These are phyloP conservation scores for Serinus canaria DNA, from an alignment of 2,113 vertebrate genomes.

Conservation along the genomic window DNA sequence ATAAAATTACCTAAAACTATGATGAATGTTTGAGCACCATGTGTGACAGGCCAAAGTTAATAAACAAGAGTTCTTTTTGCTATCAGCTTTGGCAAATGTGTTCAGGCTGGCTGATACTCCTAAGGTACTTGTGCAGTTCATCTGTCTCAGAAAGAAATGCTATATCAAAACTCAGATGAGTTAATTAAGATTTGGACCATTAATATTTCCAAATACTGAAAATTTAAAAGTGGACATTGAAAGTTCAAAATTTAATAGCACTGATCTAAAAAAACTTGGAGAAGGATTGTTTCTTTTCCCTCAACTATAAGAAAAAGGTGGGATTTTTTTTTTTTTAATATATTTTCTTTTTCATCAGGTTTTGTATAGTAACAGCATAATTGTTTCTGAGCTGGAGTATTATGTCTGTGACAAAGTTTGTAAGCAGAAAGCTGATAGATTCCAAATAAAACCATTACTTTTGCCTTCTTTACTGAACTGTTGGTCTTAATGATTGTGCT, in stretches of 20 bases:
- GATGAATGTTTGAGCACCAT: not conserved
- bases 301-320: not conserved
- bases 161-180: not conserved
- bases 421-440: not conserved
- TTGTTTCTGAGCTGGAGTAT: not conserved
- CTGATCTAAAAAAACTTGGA: not conserved
- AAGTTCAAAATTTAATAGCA: not conserved
- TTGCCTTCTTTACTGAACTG: not conserved
- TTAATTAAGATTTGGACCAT: not conserved
- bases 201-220: not conserved
- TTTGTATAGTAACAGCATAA: not conserved
- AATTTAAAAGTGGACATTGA: not conserved
- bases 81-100: not conserved
- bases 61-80: not conserved
- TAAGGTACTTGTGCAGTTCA: not conserved
- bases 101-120: not conserved
- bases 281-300: not conserved
- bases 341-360: not conserved
- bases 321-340: not conserved
- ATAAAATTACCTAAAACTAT: constrained; percentile 7
- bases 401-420: not conserved
- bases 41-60: not conserved
- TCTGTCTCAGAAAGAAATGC: not conserved
- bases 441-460: not conserved
- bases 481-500: not conserved